Evolutionary conservation across 1,140 invertebrate species (phyloP).

Genomic region (Mylabris phalerata): DNA sequence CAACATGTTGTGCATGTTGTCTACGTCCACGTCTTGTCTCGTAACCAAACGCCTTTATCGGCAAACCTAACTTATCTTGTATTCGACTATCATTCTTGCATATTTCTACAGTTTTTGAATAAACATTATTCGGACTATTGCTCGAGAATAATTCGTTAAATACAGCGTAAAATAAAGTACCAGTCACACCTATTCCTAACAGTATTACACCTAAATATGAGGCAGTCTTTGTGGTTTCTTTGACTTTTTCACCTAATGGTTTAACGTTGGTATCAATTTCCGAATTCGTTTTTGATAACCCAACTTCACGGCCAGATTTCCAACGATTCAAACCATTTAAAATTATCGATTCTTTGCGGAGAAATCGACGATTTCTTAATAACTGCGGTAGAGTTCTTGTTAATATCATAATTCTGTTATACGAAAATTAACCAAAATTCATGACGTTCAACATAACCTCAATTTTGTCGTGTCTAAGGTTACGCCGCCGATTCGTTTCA

Average conservation of each 20-base stretch:
- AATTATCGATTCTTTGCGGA: background rate
- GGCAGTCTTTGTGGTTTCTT: conserved; percentile 78
- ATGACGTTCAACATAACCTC: conserved; percentile 2
- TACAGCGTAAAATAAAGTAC: conserved; percentile 72
- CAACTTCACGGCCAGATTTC: too few relatives aligned
- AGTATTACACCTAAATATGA: conserved; percentile 77
- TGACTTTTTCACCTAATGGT: conserved; percentile 66
- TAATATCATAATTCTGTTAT: background rate
- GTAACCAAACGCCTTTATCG: conserved; percentile 85
- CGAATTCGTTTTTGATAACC: background rate
- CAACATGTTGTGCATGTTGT: conserved; percentile 62
- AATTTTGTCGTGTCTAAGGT: background rate
- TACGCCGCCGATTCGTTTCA: background rate
- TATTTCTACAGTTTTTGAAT: conserved; percentile 66
- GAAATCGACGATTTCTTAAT: too few relatives aligned
- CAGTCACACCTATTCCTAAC: conserved; percentile 67
- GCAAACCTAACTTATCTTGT: conserved; percentile 68
- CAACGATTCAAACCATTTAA: too few relatives aligned
- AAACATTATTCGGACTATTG: conserved; percentile 79
- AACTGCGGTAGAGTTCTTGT: too few relatives aligned
- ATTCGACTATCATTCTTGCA: conserved; percentile 62
- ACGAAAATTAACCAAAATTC: background rate
- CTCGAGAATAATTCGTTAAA: conserved; percentile 81
- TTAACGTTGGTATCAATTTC: conserved; percentile 50
- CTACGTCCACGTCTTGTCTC: conserved; percentile 69